phyloP scores from a whole-genome alignment of 2,113 vertebrate species.

The Origma solitaria region DNA sequence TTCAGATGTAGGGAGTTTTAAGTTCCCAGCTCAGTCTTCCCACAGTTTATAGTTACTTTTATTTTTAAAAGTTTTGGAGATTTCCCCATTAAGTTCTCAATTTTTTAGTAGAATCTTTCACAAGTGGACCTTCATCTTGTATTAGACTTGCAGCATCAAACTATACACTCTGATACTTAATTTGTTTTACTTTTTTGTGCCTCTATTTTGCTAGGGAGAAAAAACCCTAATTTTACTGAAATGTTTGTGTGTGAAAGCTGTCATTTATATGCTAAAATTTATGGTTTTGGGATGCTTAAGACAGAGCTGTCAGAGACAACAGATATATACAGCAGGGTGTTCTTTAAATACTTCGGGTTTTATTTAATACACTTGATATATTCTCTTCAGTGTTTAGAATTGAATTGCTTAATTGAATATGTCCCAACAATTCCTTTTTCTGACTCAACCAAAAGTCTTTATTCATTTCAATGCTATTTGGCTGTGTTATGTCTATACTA shows the following conservation, averaged over 20 bases:
- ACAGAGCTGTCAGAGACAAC: background rate
- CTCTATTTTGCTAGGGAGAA: background rate
- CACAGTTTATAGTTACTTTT: background rate
- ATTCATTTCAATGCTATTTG: background rate
- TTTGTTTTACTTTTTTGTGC: background rate
- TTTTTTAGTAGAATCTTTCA: background rate
- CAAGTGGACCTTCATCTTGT: background rate
- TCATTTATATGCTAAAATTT: background rate
- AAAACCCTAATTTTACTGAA: background rate
- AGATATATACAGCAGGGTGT: background rate
- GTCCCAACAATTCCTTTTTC: background rate
- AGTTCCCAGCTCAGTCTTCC: background rate
- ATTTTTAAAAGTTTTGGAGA: background rate
- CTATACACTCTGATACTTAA: background rate
- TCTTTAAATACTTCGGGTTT: background rate
- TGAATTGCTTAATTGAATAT: background rate
- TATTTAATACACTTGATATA: background rate
- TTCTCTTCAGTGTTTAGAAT: background rate
- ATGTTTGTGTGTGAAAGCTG: background rate
- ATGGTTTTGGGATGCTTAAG: background rate
- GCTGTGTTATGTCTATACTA: background rate
- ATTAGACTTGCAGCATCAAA: background rate
- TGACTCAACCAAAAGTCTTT: background rate
- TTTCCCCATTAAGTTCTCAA: background rate
- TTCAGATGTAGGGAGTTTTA: background rate